Percentiles rank a stretch among this genome's conserved stretches.
Conservation (phyloP, 30 jellyfish, hydroid and myxozoan genomes). For the Hydra vulgaris region DNA sequence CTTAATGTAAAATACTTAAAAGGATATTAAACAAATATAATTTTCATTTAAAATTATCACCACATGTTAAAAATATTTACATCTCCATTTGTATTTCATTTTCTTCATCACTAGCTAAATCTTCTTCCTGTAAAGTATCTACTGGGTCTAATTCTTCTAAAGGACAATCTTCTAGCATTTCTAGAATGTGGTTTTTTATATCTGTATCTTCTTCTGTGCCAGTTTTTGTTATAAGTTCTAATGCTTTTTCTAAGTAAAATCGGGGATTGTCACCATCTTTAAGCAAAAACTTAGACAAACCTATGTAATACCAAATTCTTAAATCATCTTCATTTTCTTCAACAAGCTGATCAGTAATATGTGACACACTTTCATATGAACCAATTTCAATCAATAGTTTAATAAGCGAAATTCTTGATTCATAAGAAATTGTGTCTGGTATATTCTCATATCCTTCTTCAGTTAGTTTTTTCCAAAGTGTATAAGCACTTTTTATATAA, state of each 20-base stretch:
- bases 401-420: constrained; percentile 43
- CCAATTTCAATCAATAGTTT: constrained; percentile 50
- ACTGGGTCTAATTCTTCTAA: constrained; percentile 14
- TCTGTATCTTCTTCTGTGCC: constrained; percentile 44
- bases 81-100: background rate
- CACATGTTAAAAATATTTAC: background rate
- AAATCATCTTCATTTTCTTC: constrained; percentile 87
- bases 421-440: constrained; percentile 29
- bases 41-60: too few species aligned
- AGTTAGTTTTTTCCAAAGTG: constrained; percentile 24
- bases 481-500: constrained; percentile 24
- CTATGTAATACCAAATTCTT: constrained; percentile 76
- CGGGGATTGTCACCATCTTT: constrained; percentile 47
- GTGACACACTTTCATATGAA: constrained; percentile 46
- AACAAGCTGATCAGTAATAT: constrained; percentile 28
- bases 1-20: too few species aligned
- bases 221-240: constrained; percentile 50
- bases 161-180: constrained; percentile 46
- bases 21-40: too few species aligned
- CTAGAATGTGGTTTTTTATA: constrained; percentile 37
- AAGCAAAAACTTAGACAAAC: constrained; percentile 35
- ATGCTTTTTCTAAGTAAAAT: constrained; percentile 49
- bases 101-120: constrained; percentile 22
- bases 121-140: constrained; percentile 36
- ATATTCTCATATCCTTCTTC: constrained; percentile 18